Percentiles rank a stretch among this genome's conserved stretches.
These are phyloP conservation scores for Thaleichthys pacificus DNA, from an alignment of 2,797 vertebrate genomes.

Conservation along the genomic window DNA sequence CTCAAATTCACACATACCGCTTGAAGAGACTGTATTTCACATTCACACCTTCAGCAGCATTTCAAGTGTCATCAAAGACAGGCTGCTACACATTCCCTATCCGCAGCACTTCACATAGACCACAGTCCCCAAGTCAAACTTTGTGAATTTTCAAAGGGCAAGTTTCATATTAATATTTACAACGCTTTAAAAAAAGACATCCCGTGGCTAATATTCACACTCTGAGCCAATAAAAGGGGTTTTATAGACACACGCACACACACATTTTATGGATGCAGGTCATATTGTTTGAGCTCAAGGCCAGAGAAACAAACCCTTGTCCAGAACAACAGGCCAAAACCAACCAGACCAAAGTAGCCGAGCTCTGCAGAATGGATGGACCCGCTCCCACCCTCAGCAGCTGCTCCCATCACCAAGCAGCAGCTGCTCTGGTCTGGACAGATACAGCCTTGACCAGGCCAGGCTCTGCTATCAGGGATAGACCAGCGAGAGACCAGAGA, in stretches of 20 bases:
- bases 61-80: slow-evolving; percentile 38
- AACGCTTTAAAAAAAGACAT: slow-evolving; percentile 60
- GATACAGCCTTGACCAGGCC: slow-evolving; percentile 7
- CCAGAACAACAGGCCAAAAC: not conserved
- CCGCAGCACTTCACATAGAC: slow-evolving; percentile 20
- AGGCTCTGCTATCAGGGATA: slow-evolving; percentile 10
- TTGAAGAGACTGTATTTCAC: slow-evolving; percentile 55
- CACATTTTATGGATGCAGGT: slow-evolving; percentile 22
- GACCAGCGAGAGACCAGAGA: no score
- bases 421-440: slow-evolving; percentile 50
- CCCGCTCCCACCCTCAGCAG: slow-evolving; percentile 26
- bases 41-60: slow-evolving; percentile 54
- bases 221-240: slow-evolving; percentile 26
- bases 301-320: slow-evolving; percentile 15
- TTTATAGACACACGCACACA: slow-evolving; percentile 20
- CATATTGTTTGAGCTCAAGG: slow-evolving; percentile 34
- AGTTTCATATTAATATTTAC: slow-evolving; percentile 34
- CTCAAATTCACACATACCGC: slow-evolving; percentile 39
- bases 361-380: slow-evolving; percentile 1
- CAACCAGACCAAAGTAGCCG: slow-evolving; percentile 10
- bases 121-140: slow-evolving; percentile 20
- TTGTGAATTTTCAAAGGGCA: slow-evolving; percentile 40
- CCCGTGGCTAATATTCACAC: slow-evolving; percentile 41
- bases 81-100: slow-evolving; percentile 33
- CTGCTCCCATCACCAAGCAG: slow-evolving; percentile 23